These are phyloP conservation scores for Denticeps clupeoides DNA, from an alignment of 2,797 vertebrate species.

Conservation along the genomic window DNA sequence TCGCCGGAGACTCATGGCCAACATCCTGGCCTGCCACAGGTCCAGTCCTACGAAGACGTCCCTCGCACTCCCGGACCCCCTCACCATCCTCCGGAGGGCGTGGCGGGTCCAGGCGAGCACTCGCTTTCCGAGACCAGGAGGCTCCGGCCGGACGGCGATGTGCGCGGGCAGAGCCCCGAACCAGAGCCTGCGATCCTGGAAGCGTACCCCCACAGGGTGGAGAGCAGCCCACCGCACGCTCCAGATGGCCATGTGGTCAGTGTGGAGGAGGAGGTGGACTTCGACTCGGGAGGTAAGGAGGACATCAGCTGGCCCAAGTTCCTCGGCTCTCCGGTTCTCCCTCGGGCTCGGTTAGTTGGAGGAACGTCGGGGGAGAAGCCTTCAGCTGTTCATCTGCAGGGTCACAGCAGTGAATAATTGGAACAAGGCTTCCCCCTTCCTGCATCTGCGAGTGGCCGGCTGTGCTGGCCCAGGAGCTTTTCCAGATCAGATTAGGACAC, in stretches of 20 bases:
- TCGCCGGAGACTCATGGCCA: conserved; percentile 16
- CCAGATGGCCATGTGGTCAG: conserved; percentile 56
- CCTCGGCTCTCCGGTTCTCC: not conserved
- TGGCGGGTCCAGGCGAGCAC: conserved; percentile 14
- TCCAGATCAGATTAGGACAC: too few relatives aligned
- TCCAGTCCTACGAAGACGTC: conserved; percentile 13
- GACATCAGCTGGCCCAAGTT: not conserved
- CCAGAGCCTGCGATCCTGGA: conserved; percentile 31
- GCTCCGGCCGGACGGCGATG: conserved; percentile 11
- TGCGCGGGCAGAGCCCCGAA: conserved; percentile 1
- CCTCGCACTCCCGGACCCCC: conserved; percentile 23
- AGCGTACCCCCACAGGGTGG: conserved; percentile 32
- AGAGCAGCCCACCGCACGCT: conserved; percentile 27
- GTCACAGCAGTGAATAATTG: not conserved
- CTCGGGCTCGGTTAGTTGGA: too few relatives aligned
- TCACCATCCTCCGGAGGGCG: not conserved
- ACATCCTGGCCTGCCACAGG: conserved; percentile 6
- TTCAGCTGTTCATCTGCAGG: not conserved
- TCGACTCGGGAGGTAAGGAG: conserved; percentile 70
- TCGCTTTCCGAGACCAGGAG: conserved; percentile 17
- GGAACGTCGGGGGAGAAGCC: not conserved
- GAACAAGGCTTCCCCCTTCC: not conserved
- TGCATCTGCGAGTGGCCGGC: too few relatives aligned
- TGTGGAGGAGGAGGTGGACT: conserved; percentile 62
- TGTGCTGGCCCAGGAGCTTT: too few relatives aligned